phyloP scores from a whole-genome alignment of 2,797 vertebrate species.

The Micromesistius poutassou region DNA sequence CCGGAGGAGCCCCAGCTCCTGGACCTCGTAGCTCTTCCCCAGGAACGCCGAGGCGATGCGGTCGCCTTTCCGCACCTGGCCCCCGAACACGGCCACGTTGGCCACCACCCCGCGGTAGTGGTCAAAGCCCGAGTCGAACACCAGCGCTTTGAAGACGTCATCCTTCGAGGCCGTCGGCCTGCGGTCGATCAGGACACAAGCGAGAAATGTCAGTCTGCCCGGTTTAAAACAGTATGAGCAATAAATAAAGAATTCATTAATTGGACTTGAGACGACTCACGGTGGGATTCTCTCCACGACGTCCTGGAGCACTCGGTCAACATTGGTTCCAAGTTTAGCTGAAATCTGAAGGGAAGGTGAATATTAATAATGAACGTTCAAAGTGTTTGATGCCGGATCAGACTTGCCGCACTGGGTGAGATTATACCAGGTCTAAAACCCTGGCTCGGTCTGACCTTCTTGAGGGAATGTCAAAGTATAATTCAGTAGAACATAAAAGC shows the following conservation, averaged over 20 bases:
- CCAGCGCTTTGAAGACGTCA: slow-evolving; percentile 86
- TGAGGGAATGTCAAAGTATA: background rate
- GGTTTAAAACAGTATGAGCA: background rate
- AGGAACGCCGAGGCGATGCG: slow-evolving; percentile 82
- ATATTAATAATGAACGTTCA: background rate
- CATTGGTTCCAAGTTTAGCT: slow-evolving; percentile 91
- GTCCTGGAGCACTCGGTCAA: slow-evolving; percentile 83
- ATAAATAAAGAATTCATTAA: background rate
- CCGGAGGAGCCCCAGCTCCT: slow-evolving; percentile 88
- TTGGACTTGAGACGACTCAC: slow-evolving; percentile 73
- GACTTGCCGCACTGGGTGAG: background rate
- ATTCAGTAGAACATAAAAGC: background rate
- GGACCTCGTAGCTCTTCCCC: slow-evolving; percentile 87
- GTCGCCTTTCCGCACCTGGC: slow-evolving; percentile 83
- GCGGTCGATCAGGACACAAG: background rate
- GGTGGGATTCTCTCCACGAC: slow-evolving; percentile 85
- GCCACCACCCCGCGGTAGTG: slow-evolving; percentile 92
- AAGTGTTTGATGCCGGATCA: background rate
- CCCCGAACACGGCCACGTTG: slow-evolving; percentile 86
- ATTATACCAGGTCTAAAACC: too few species aligned
- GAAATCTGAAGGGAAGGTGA: slow-evolving; percentile 79
- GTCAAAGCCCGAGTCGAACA: slow-evolving; percentile 95
- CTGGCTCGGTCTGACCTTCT: background rate
- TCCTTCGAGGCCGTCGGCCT: slow-evolving; percentile 75
- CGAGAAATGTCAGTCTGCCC: background rate